Evolutionary conservation across 2,797 vertebrate species (phyloP).

Genomic region (Lutjanus campechanus): DNA sequence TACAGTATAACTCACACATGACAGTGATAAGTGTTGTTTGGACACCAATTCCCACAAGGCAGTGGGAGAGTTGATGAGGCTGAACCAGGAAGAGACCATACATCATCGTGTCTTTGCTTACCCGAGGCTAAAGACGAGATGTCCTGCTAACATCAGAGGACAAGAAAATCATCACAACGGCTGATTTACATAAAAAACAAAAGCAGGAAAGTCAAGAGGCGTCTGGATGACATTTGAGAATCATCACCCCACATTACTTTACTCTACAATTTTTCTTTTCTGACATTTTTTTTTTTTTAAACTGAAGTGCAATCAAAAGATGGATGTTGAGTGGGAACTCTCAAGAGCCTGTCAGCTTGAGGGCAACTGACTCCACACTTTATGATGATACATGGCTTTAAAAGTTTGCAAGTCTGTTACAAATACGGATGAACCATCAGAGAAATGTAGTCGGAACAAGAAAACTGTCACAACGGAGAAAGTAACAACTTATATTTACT

Average conservation of each 20-base stretch:
- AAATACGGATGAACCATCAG: slow-evolving; percentile 13
- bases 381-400: slow-evolving; percentile 50
- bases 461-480: slow-evolving; percentile 2
- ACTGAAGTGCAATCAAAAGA: slow-evolving; percentile 59
- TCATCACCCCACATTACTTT: slow-evolving; percentile 22
- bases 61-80: slow-evolving; percentile 59
- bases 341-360: slow-evolving; percentile 42
- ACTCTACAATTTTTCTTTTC: slow-evolving; percentile 13
- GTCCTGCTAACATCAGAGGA: slow-evolving; percentile 40
- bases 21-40: slow-evolving; percentile 69
- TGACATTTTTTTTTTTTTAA: slow-evolving; percentile 24
- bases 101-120: slow-evolving; percentile 51
- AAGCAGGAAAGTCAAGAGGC: slow-evolving; percentile 38
- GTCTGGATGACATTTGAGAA: slow-evolving; percentile 31
- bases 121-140: slow-evolving; percentile 45
- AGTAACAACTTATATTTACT: not conserved
- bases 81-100: slow-evolving; percentile 46
- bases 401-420: slow-evolving; percentile 50
- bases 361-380: slow-evolving; percentile 50
- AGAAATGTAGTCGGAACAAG: slow-evolving; percentile 4
- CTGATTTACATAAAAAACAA: slow-evolving; percentile 52
- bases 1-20: slow-evolving; percentile 44
- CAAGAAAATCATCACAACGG: slow-evolving; percentile 2
- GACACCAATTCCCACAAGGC: slow-evolving; percentile 60
- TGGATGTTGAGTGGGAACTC: slow-evolving; percentile 53